Evolutionary conservation across 2,113 vertebrate species (phyloP), one percentile per base, ranked within the genome.

Genomic region (Laticauda laticaudata): DNA sequence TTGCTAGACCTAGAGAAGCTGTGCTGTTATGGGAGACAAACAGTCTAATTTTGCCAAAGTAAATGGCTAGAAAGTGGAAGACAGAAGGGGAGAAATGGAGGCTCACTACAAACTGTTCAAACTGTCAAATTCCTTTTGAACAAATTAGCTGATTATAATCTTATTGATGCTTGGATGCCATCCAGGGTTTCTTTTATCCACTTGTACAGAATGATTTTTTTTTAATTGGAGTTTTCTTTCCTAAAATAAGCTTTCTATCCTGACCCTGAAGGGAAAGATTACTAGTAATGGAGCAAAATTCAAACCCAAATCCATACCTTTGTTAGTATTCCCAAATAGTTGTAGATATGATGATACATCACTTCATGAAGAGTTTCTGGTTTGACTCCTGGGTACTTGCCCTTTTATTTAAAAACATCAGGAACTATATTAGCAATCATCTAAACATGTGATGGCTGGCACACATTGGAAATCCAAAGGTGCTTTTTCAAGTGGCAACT

Each of bases 141-240:
- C 95, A 96, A 97, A 97, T 97, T 97, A 96, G 92, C 92, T 96
- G 96, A 94, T 97, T 75, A 91, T 95, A 94, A 95, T 97, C 96
- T 95, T 94, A 87, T 53, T 97, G 96, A 96, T 95, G 95, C 2
- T 93, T 94, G 96, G 96, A 96, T 94, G 90, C n/a, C 43, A 92
- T 97, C 95, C 96, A 96, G 88, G 39, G 51, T 87, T 90, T 92
- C 61, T 88, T 57, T 91, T 93, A 92, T 43, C 75, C 85, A 69
- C 24, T 34, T 9, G 87, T 94, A 93, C 89, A 95, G 91, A 89
- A 94, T 94, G 89, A 94, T 91, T 95, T 95, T 93, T 39, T 81
- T 81, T 20, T 3, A 34, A 95, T 95, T 96, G 95, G 96, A 97
- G 91, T 69, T 94, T 61, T 23, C 89, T 95, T 92, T 90, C 54